phyloP scores from a whole-genome alignment of 2,797 vertebrate species.

The Astyanax mexicanus region DNA sequence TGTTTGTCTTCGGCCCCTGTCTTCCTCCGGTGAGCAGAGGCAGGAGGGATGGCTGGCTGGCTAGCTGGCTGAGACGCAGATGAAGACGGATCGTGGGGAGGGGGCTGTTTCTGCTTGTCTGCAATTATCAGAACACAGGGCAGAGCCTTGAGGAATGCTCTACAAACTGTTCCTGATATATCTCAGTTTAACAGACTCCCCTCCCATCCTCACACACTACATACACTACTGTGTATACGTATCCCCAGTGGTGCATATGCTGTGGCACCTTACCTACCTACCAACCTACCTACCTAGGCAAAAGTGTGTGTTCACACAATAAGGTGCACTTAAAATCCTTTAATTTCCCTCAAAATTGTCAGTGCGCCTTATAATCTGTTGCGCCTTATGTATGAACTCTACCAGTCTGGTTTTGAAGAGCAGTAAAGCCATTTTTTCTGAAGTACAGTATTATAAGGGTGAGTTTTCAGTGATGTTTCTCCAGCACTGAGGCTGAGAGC shows the following conservation, averaged over 20 bases:
- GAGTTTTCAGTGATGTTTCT: no score
- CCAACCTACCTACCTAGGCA: neutral
- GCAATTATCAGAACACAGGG: conserved; percentile 44
- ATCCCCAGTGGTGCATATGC: neutral
- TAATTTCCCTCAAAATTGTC: no score
- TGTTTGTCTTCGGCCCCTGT: conserved; percentile 40
- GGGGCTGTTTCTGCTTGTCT: conserved; percentile 33
- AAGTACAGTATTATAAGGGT: no score
- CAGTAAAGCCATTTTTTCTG: no score
- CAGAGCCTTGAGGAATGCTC: conserved; percentile 44
- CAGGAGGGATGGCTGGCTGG: conserved; percentile 36
- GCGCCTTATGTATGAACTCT: no score
- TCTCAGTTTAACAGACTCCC: conserved; percentile 49
- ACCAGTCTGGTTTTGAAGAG: no score
- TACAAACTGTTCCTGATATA: conserved; percentile 25
- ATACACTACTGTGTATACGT: neutral
- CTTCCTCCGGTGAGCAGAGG: conserved; percentile 3
- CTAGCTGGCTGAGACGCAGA: conserved; percentile 15
- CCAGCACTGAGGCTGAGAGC: no score
- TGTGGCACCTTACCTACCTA: neutral
- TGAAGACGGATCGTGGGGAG: conserved; percentile 40
- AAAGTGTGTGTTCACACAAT: no score
- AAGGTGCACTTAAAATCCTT: no score
- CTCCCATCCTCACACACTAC: neutral
- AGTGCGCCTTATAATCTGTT: no score